Evolutionary conservation across 2,888 invertebrate species (phyloP).

Genomic region (Eupithecia subumbrata): DNA sequence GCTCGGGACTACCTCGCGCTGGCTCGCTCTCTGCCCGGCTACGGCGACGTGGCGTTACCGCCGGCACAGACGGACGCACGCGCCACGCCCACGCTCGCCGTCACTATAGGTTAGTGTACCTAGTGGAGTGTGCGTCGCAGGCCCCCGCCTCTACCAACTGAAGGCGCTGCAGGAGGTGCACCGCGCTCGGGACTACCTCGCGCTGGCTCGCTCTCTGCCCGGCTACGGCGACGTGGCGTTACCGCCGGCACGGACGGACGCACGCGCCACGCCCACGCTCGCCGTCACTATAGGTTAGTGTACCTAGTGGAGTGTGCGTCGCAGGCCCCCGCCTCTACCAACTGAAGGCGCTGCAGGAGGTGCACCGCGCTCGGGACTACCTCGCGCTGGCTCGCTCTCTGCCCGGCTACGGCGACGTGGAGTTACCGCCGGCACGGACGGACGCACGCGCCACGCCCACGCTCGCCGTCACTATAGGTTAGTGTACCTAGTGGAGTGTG

Average conservation of each 20-base stretch:
- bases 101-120: constrained; percentile 82
- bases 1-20: constrained; percentile 93
- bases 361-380: no score
- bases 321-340: no score
- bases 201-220: constrained; percentile 91
- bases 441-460: no score
- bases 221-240: constrained; percentile 98
- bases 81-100: constrained; percentile 87
- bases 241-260: constrained; percentile 95
- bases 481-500: no score
- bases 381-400: no score
- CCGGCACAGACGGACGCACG: constrained; percentile 92
- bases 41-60: constrained; percentile 97
- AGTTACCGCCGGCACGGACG: no score
- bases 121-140: no score
- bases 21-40: constrained; percentile 94
- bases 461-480: no score
- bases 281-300: constrained; percentile 87
- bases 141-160: no score
- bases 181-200: constrained; percentile 93
- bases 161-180: constrained; percentile 75
- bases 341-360: no score
- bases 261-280: constrained; percentile 84
- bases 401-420: no score
- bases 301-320: no score